Evolutionary conservation across 2,113 vertebrate genomes (phyloP), one percentile per base, ranked within the genome.

Genomic region (Erinaceus europaeus): DNA sequence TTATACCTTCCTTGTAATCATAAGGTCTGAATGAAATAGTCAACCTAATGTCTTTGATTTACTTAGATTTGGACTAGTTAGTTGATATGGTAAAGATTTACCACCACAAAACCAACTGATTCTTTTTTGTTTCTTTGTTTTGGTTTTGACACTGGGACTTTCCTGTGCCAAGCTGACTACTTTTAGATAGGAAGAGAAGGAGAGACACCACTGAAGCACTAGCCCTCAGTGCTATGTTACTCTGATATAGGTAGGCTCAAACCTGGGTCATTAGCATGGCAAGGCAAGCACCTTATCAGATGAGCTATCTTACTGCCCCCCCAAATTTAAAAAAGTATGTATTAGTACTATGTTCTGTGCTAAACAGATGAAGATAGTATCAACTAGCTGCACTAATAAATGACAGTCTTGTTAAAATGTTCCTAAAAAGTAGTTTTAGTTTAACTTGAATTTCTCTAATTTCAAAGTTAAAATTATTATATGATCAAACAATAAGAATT

Each of bases 401-500:
- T 46, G n/a, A 73, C 6, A 83, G 2, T 32, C 65, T 76, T 61
- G 67, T 71, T 76, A 76, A 83, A 86, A 84, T 8, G 55, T 79
- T 61, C 25, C 55, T 61, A 88, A 67, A 77, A 90, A 76, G 67
- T 73, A 38, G 17, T 67, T 86, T 84, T 75, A 52, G 27, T 76
- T 91, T 17, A 67, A 52, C 36, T 72, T 69, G 21, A 73, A 72
- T 62, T 86, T 68, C 23, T 79, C 5, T 73, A 74, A 23, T 88
- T 88, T 64, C 5, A 86, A 7, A 69, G 17, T 65, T 80, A 90
- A 86, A 75, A 86, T 75, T 59, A 53, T 83, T 77, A 25, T 62
- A n/a, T 73, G 5, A 59, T 36, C 20, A 75, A n/a, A n/a, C n/a
- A n/a, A n/a, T n/a, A n/a, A n/a, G n/a, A n/a, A n/a, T n/a, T n/a